These are phyloP conservation scores for Octopus bimaculoides DNA, from an alignment of 1,140 invertebrate species.

Conservation along the genomic window DNA sequence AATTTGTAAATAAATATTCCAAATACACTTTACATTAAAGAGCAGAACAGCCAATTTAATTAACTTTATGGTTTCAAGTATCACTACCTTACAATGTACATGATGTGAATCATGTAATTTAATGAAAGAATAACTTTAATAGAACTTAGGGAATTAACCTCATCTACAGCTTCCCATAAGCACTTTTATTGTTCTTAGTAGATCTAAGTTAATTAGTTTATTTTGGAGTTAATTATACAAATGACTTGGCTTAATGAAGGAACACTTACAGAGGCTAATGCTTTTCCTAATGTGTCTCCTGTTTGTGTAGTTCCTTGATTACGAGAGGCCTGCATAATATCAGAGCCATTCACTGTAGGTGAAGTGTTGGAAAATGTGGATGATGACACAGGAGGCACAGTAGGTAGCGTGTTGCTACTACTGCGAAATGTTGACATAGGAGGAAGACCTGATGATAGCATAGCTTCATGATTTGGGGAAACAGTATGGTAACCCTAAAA, in stretches of 20 bases:
- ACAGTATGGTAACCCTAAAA: constrained; percentile 57
- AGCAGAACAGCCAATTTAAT: no score
- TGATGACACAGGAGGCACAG: constrained; percentile 48
- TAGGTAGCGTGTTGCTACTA: constrained; percentile 59
- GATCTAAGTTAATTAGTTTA: no score
- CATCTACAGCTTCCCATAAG: no score
- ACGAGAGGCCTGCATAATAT: constrained; percentile 60
- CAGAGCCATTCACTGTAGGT: constrained; percentile 48
- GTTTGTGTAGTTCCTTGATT: constrained; percentile 57
- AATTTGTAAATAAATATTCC: no score
- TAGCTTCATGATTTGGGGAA: constrained; percentile 66
- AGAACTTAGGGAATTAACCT: no score
- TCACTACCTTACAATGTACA: no score
- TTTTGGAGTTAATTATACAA: no score
- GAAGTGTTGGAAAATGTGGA: constrained; percentile 37
- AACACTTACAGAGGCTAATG: constrained; percentile 71
- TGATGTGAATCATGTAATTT: no score
- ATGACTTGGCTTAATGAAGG: neutral
- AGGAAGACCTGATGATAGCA: constrained; percentile 74
- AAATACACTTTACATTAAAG: no score
- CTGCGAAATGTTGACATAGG: constrained; percentile 88
- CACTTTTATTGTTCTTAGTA: no score
- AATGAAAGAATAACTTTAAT: no score
- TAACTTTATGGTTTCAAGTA: no score
- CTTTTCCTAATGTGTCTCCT: constrained; percentile 75